Conservation (phyloP, 2,888 invertebrate genomes). For the Leuctra nigra region DNA sequence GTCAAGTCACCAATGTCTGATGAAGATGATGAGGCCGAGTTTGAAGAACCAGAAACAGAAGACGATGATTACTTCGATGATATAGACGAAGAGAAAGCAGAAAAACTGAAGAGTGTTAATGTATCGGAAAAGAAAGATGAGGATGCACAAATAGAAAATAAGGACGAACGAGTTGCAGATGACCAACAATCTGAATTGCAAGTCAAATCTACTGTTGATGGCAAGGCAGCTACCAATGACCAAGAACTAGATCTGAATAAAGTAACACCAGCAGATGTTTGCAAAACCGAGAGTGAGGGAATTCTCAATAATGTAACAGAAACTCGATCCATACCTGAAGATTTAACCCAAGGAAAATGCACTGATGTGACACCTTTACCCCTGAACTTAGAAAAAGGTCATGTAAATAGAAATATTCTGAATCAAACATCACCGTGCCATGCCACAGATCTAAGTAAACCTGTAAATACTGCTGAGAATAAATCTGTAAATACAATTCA, state of each 20-base stretch:
- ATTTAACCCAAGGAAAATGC: no score
- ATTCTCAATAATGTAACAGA: no score
- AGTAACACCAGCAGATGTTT: background rate
- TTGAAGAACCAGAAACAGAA: slow-evolving; percentile 25
- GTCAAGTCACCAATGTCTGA: slow-evolving; percentile 24
- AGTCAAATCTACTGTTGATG: background rate
- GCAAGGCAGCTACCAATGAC: background rate
- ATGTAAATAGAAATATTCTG: no score
- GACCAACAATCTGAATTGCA: background rate
- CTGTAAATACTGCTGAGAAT: no score
- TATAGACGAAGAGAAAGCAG: slow-evolving; percentile 25
- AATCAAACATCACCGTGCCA: no score
- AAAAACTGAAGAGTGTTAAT: slow-evolving; percentile 19
- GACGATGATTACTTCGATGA: slow-evolving; percentile 37
- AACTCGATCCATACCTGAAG: slow-evolving; percentile 18
- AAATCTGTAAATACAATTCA: no score
- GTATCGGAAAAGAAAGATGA: slow-evolving; percentile 21
- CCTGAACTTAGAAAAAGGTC: no score
- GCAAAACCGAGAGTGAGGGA: background rate
- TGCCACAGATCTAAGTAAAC: background rate
- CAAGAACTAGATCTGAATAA: background rate
- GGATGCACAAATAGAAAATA: slow-evolving; percentile 29
- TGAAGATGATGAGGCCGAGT: slow-evolving; percentile 30
- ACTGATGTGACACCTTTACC: no score
- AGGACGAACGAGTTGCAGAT: slow-evolving; percentile 14